A percentile compares a stretch with the other conserved stretches of the same genome.
phyloP scores from a whole-genome alignment of 2,888 invertebrate genomes.

The Aethes cnicana region DNA sequence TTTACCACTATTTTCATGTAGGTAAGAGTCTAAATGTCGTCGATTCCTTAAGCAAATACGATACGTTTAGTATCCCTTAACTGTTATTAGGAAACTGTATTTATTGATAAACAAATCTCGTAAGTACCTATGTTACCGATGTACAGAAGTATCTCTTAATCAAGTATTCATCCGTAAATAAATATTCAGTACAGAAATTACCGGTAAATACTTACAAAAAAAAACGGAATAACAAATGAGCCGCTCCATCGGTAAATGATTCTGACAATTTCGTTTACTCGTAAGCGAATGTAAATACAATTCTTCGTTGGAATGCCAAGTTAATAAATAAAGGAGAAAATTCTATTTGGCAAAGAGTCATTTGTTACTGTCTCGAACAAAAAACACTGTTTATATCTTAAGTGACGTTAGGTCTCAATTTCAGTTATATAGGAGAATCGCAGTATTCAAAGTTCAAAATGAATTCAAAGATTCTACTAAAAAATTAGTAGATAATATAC shows the following conservation, averaged over 20 bases:
- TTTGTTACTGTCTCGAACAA: neutral
- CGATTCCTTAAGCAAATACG: too few species aligned
- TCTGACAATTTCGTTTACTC: slow-evolving; percentile 48
- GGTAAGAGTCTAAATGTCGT: too few species aligned
- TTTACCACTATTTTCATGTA: too few species aligned
- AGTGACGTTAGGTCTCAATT: too few species aligned
- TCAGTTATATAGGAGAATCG: too few species aligned
- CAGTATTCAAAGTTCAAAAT: too few species aligned
- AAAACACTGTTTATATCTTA: neutral
- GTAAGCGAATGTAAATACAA: slow-evolving; percentile 49
- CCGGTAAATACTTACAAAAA: slow-evolving; percentile 30
- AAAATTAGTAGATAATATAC: too few species aligned
- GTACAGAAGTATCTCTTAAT: neutral
- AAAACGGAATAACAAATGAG: slow-evolving; percentile 43
- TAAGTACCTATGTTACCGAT: too few species aligned
- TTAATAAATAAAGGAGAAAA: slow-evolving; percentile 41
- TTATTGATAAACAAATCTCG: too few species aligned
- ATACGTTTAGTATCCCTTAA: too few species aligned
- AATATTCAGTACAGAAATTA: slow-evolving; percentile 34
- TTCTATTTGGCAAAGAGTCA: slow-evolving; percentile 11
- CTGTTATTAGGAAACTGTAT: too few species aligned
- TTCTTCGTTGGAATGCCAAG: slow-evolving; percentile 42
- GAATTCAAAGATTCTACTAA: too few species aligned
- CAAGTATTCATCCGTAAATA: slow-evolving; percentile 32
- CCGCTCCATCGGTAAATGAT: slow-evolving; percentile 45